phyloP scores from a whole-genome alignment of 2,113 vertebrate genomes.

The Acinonyx jubatus region DNA sequence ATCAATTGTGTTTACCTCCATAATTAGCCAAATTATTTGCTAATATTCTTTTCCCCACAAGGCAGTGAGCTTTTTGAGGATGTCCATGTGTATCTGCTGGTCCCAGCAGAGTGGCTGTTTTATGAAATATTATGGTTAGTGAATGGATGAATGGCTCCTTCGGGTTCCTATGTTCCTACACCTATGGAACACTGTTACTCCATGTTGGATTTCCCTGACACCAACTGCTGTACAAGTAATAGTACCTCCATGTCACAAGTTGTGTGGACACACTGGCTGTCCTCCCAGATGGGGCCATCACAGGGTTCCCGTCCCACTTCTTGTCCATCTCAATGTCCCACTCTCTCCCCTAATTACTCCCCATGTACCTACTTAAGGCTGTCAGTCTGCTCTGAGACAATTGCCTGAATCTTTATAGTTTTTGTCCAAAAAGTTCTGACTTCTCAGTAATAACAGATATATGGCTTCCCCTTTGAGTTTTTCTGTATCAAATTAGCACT shows the following conservation, averaged over 20 bases:
- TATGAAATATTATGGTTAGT: background rate
- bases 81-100: background rate
- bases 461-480: background rate
- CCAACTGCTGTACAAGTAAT: background rate
- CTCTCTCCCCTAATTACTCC: background rate
- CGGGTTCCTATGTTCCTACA: background rate
- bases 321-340: background rate
- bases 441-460: background rate
- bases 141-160: background rate
- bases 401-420: background rate
- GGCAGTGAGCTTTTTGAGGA: background rate
- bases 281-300: background rate
- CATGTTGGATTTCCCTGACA: background rate
- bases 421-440: constrained; percentile 14
- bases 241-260: background rate
- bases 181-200: background rate
- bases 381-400: background rate
- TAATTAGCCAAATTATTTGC: background rate
- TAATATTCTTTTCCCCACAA: background rate
- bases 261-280: background rate
- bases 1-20: background rate
- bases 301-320: background rate
- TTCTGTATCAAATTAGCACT: constrained; percentile 23
- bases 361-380: background rate
- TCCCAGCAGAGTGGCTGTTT: background rate